Base-by-base conservation (phyloP, 2,797 vertebrate species). In the Sphenopsis melanotis region DNA sequence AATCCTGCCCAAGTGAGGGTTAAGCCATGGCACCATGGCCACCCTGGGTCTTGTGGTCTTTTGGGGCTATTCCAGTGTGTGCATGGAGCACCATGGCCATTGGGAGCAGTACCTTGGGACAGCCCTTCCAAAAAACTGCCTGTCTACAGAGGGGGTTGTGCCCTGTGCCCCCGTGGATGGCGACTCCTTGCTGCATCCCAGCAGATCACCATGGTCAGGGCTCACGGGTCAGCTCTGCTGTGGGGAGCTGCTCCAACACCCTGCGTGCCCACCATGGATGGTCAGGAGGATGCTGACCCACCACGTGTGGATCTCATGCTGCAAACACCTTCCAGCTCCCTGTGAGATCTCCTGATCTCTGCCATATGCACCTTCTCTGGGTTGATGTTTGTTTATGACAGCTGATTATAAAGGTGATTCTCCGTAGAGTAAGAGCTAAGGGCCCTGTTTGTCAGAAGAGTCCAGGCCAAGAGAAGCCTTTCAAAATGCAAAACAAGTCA, bases 251-350 rank as follows among this genome's bases (percentile, higher is more conserved):
- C 47, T 42, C 56, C 0, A 1, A 30, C 65, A 57, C 10, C 27
- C 19, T 0, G 0, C 0, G 0, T 66, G 27, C 41, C 61, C 3
- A 0, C 26, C 46, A 47, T 47, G 46, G 46, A 47, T 47, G 23
- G 46, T 24, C 4, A 26, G 17, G 29, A 41, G 41, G 44, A 77
- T 46, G 65, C 55, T 64, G 72, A 83, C 55, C 37, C 52, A 34
- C 26, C 30, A 7, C 0, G 1, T 30, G 27, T 41, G 21, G 34
- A 42, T 75, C 18, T n/a, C 1, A 0, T 29, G 32, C 30, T 88
- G 42, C 53, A 39, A 66, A 61, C 0, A 0, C 59, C 68, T 81
- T 36, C 78, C 63, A 57, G 39, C 21, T 78, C 27, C 66, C 26
- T 15, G 10, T 34, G 77, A 89, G 61, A 59, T 74, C 21, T n/a